Conservation (phyloP, 23 tunicate genomes). For the Corella eumyota region DNA sequence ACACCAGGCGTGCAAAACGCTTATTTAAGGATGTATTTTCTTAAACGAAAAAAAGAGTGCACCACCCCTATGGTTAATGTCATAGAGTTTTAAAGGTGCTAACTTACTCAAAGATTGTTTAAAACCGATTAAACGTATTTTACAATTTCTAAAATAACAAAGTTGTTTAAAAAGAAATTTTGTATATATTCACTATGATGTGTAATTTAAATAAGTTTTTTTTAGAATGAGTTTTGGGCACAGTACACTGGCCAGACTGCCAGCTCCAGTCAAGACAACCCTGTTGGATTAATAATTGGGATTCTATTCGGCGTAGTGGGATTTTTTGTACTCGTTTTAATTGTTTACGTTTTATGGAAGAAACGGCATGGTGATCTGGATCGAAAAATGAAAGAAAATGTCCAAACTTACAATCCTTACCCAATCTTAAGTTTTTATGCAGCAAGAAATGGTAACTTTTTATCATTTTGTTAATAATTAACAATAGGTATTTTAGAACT, state of each 20-base stretch:
- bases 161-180: too few relatives aligned
- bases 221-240: conserved; percentile 60
- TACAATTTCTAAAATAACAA: too few relatives aligned
- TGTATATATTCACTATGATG: too few relatives aligned
- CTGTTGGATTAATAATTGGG: conserved; percentile 72
- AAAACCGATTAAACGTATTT: too few relatives aligned
- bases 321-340: conserved; percentile 22
- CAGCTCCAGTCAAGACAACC: conserved; percentile 30
- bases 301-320: conserved; percentile 45
- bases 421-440: conserved; percentile 32
- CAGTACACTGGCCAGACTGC: conserved; percentile 40
- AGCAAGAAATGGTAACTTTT: conserved; percentile 14
- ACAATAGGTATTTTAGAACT: background rate
- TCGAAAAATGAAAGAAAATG: background rate
- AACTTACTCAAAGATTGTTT: too few relatives aligned
- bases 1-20: too few relatives aligned
- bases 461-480: background rate
- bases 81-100: too few relatives aligned
- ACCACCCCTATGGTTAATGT: too few relatives aligned
- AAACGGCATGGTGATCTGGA: conserved; percentile 29
- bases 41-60: too few relatives aligned
- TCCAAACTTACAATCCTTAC: conserved; percentile 40
- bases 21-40: too few relatives aligned
- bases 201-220: background rate
- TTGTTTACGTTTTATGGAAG: conserved; percentile 47